These are phyloP conservation scores for Mamestra configurata DNA, from an alignment of 1,140 invertebrate genomes.

Conservation along the genomic window DNA sequence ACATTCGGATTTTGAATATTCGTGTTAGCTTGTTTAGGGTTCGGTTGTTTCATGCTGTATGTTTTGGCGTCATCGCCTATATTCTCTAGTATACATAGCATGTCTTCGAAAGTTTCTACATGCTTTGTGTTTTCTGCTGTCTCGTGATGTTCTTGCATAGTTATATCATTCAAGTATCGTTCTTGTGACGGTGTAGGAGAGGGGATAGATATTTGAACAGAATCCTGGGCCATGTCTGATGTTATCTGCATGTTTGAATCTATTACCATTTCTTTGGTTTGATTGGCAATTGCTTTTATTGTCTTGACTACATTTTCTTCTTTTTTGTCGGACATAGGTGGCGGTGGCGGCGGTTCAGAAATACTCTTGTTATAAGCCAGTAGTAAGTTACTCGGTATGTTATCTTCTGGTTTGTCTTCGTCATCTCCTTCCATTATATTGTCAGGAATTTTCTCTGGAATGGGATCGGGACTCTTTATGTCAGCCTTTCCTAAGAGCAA, in stretches of 20 bases:
- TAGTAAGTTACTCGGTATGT: constrained; percentile 72
- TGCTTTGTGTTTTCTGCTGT: constrained; percentile 86
- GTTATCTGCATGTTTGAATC: constrained; percentile 87
- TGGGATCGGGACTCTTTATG: constrained; percentile 86
- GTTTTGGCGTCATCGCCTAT: constrained; percentile 88
- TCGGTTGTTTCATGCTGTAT: constrained; percentile 76
- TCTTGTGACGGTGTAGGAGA: constrained; percentile 89
- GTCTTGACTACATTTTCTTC: constrained; percentile 83
- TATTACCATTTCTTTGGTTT: constrained; percentile 86
- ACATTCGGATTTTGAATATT: constrained; percentile 65
- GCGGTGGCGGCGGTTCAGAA: constrained; percentile 64
- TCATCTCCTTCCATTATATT: constrained; percentile 88
- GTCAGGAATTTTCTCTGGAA: constrained; percentile 87
- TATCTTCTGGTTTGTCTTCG: constrained; percentile 84
- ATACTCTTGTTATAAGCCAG: constrained; percentile 74
- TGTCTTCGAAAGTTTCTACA: constrained; percentile 91
- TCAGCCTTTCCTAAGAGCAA: constrained; percentile 81
- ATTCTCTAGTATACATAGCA: constrained; percentile 91
- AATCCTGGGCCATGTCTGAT: constrained; percentile 88
- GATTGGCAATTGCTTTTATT: constrained; percentile 84
- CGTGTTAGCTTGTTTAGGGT: constrained; percentile 60
- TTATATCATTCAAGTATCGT: constrained; percentile 89
- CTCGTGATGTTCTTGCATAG: constrained; percentile 88
- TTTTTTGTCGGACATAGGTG: constrained; percentile 64
- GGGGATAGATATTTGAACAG: constrained; percentile 89